Evolutionary conservation across 2,797 vertebrate genomes (phyloP).

Genomic region (Karalla daura): DNA sequence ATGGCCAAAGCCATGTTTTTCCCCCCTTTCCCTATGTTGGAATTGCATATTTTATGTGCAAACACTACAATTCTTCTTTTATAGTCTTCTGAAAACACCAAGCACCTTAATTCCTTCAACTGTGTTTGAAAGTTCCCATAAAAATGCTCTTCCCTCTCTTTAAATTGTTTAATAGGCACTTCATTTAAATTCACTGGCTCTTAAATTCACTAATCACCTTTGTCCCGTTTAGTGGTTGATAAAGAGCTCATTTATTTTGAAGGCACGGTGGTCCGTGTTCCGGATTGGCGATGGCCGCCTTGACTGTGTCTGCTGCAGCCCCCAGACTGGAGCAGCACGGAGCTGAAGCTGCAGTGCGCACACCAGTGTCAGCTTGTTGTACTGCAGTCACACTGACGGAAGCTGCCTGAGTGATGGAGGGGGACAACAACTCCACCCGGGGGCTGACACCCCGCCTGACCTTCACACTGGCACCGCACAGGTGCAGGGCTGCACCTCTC

Average conservation of each 20-base stretch:
- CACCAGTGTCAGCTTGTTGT: slow-evolving; percentile 64
- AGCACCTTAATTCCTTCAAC: background rate
- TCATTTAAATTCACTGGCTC: background rate
- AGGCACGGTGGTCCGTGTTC: slow-evolving; percentile 6
- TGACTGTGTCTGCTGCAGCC: slow-evolving; percentile 39
- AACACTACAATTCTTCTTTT: background rate
- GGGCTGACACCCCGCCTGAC: slow-evolving; percentile 22
- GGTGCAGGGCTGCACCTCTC: background rate
- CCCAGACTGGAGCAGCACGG: slow-evolving; percentile 1
- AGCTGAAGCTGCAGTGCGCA: slow-evolving; percentile 68
- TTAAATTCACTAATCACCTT: background rate
- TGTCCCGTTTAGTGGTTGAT: background rate
- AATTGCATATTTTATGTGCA: background rate
- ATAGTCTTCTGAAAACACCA: background rate
- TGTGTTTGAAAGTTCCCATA: background rate
- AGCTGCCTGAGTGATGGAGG: slow-evolving; percentile 24
- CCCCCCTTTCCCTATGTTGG: background rate
- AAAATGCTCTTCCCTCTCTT: background rate
- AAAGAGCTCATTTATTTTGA: slow-evolving; percentile 50
- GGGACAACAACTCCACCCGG: background rate
- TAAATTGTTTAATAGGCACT: too few species aligned
- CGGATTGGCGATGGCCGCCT: slow-evolving; percentile 16
- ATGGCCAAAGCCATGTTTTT: background rate
- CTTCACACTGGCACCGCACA: slow-evolving; percentile 22
- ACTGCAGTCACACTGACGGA: slow-evolving; percentile 57